Evolutionary conservation across 2,888 invertebrate species (phyloP).

Genomic region (Gerris lacustris): DNA sequence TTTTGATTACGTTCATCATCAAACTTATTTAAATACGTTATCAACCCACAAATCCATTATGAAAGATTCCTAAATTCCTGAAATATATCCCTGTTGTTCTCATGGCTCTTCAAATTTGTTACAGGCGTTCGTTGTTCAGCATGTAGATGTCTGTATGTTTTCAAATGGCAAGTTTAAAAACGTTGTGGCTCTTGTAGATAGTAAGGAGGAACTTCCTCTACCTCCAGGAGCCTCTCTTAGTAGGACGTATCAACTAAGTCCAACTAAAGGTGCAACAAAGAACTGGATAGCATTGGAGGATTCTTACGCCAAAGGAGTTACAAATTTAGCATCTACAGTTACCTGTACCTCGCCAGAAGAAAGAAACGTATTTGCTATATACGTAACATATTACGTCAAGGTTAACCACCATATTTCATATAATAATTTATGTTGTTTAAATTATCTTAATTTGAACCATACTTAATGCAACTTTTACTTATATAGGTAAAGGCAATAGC

Average conservation of each 20-base stretch:
- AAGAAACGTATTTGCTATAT: constrained; percentile 77
- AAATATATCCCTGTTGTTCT: no score
- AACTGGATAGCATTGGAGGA: constrained; percentile 88
- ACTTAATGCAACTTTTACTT: no score
- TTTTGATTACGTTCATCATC: no score
- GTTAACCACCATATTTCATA: constrained; percentile 1
- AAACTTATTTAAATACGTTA: no score
- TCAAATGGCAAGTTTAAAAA: constrained; percentile 90
- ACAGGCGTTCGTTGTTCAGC: constrained; percentile 72
- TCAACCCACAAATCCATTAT: no score
- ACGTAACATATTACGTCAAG: constrained; percentile 83
- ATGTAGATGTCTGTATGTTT: constrained; percentile 89
- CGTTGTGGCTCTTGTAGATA: constrained; percentile 59
- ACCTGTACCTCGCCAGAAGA: constrained; percentile 51
- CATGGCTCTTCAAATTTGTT: constrained; percentile 20
- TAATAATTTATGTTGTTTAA: background rate
- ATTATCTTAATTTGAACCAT: background rate
- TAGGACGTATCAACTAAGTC: constrained; percentile 53
- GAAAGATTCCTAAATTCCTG: no score
- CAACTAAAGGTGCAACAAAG: constrained; percentile 66
- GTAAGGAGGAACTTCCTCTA: constrained; percentile 52
- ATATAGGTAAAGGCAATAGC: constrained; percentile 55
- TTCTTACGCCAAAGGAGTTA: constrained; percentile 53
- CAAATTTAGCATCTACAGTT: constrained; percentile 47
- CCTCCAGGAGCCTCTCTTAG: constrained; percentile 47